Evolutionary conservation across 2,797 vertebrate genomes (phyloP), one percentile per base, ranked within the genome.

Genomic region (Sphenodon punctatus): DNA sequence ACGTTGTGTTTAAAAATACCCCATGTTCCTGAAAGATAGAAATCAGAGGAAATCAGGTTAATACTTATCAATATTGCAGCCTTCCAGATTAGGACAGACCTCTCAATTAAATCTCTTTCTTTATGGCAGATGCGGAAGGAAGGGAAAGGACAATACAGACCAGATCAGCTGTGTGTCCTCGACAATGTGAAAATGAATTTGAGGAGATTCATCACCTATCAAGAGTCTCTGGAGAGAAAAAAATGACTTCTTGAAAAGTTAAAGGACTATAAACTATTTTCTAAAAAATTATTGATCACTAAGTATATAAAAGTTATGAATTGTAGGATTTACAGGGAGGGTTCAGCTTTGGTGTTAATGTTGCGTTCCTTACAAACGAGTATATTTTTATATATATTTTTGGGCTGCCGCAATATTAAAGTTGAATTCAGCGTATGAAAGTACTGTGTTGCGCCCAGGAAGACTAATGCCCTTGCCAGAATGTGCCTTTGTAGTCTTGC

Each of bases 171-270:
- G 38, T 98, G 98, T 83, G 98, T 99, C 83, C 96, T 99, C 7
- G 96, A 99, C 95, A 99, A 99, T 75, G 96, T 99, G 93, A 98
- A 96, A 94, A 94, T 97, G 88, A 99, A 99, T 94, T 95, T 99
- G 90, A 97, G 97, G 90, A 96, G 99, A 93, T 99, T 99, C 90
- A 96, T 99, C 56, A 95, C 97, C 8, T 99, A 99, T 94, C 96
- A 98, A 83, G 98, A 99, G 92, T 96, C 94, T 8, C 89, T 97
- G 93, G 93, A 94, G 92, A 94, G 78, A 97, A 96, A 90, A 95
- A 93, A 80, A 74, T 84, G 79, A 88, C 69, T 61, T 73, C 91
- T 86, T 94, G 91, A 94, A 84, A 67, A 72, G 67, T 12, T 49
- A 6, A 81, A 75, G 58, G 70, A 76, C 80, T 87, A 86, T 49